These are phyloP conservation scores for Bembecia ichneumoniformis DNA, from an alignment of 2,888 invertebrate species.

Conservation along the genomic window DNA sequence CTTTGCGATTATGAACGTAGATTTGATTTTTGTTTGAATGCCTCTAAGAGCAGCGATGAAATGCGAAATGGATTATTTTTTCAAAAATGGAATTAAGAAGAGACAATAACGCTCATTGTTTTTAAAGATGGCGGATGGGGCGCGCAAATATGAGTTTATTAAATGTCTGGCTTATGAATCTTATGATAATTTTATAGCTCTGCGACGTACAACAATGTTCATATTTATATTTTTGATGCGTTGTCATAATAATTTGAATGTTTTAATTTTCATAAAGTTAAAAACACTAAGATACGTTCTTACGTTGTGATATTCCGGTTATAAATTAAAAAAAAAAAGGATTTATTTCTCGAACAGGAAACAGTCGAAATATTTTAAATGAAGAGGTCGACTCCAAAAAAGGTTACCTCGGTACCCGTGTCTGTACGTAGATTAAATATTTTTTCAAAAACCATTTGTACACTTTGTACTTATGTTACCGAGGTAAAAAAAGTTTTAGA, in stretches of 20 bases:
- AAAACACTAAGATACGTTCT: constrained; percentile 23
- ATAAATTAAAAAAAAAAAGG: constrained; percentile 20
- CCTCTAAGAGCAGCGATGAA: constrained; percentile 54
- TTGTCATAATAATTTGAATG: constrained; percentile 18
- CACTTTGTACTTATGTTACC: too few species aligned
- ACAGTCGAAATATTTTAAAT: too few species aligned
- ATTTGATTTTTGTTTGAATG: constrained; percentile 20
- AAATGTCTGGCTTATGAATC: constrained; percentile 53
- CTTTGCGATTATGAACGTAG: constrained; percentile 20
- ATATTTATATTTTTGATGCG: constrained; percentile 26
- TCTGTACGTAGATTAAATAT: background rate
- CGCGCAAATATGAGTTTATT: constrained; percentile 62
- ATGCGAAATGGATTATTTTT: constrained; percentile 71
- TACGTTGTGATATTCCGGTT: constrained; percentile 40
- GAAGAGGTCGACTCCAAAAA: too few species aligned
- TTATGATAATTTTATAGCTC: constrained; percentile 61
- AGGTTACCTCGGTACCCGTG: too few species aligned
- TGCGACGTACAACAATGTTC: constrained; percentile 43
- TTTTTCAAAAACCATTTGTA: background rate
- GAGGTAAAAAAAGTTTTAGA: too few species aligned
- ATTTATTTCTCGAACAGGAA: too few species aligned
- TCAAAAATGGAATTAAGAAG: constrained; percentile 72
- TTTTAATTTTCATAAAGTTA: background rate
- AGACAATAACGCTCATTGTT: constrained; percentile 72
- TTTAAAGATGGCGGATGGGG: constrained; percentile 65